phyloP scores from a whole-genome alignment of 2,113 vertebrate species.

The Corythornis cristatus region DNA sequence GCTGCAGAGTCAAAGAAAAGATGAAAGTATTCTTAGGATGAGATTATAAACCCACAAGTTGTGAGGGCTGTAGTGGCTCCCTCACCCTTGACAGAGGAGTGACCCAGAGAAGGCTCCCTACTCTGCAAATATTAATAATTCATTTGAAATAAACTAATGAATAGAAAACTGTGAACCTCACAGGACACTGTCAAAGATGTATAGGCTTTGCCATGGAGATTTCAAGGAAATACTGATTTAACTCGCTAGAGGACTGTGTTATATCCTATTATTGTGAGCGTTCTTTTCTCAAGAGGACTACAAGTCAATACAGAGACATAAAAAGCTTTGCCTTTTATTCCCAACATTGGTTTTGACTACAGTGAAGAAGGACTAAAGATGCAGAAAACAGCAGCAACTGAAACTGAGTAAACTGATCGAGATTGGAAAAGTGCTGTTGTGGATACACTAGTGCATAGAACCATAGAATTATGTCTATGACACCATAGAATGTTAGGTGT shows the following conservation, averaged over 20 bases:
- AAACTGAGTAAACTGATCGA: constrained; percentile 19
- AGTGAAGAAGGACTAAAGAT: background rate
- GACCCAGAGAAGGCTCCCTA: background rate
- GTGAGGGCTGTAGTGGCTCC: background rate
- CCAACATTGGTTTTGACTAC: background rate
- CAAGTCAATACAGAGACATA: background rate
- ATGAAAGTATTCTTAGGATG: background rate
- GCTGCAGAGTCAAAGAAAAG: background rate
- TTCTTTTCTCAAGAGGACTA: background rate
- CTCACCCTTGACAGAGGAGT: background rate
- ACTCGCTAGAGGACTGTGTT: background rate
- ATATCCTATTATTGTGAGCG: background rate
- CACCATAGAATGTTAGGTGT: no score
- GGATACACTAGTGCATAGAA: background rate
- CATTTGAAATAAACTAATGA: background rate
- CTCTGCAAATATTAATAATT: background rate
- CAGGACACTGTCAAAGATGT: background rate
- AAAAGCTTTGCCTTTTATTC: background rate
- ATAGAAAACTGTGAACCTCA: background rate
- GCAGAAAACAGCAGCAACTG: background rate
- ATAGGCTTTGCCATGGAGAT: background rate
- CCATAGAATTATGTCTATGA: no score
- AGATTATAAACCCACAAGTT: background rate
- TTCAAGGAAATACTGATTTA: background rate
- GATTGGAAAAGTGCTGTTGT: constrained; percentile 13